Percentiles rank a stretch among this genome's conserved stretches.
These are phyloP conservation scores for Blastobasis lacticolella DNA, from an alignment of 2,888 invertebrate genomes.

Conservation along the genomic window DNA sequence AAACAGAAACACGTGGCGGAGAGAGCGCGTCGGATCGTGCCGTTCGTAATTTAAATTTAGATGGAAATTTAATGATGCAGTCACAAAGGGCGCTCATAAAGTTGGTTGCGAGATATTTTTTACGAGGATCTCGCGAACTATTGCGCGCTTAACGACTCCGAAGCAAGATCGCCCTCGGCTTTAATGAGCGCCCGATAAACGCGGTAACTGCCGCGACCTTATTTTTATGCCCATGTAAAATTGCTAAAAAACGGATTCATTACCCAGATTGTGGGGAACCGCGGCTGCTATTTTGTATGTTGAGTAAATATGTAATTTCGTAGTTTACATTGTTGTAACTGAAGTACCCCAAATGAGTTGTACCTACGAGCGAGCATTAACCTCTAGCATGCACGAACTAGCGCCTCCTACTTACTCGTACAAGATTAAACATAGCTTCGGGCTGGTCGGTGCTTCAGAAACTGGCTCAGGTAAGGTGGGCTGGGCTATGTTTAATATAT, in stretches of 20 bases:
- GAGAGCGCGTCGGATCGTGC: slow-evolving; percentile 62
- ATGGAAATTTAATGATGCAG: slow-evolving; percentile 75
- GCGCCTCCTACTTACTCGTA: not conserved
- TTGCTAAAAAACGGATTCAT: slow-evolving; percentile 70
- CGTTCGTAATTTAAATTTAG: slow-evolving; percentile 73
- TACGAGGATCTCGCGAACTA: slow-evolving; percentile 75
- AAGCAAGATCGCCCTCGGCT: slow-evolving; percentile 72
- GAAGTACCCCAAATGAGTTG: no score
- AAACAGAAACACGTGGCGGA: slow-evolving; percentile 70
- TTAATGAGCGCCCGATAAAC: slow-evolving; percentile 75
- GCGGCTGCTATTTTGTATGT: slow-evolving; percentile 1
- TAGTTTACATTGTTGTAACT: no score
- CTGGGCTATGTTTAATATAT: slow-evolving; percentile 65
- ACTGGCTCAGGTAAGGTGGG: slow-evolving; percentile 48
- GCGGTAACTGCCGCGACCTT: slow-evolving; percentile 72
- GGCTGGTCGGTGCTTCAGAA: slow-evolving; percentile 21
- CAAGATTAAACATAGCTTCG: slow-evolving; percentile 19
- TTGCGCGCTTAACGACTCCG: slow-evolving; percentile 75
- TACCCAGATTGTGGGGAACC: slow-evolving; percentile 44
- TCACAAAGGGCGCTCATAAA: slow-evolving; percentile 74
- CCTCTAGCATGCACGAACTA: not conserved
- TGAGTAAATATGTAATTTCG: no score
- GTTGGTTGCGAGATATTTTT: slow-evolving; percentile 73
- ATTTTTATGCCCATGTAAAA: slow-evolving; percentile 72
- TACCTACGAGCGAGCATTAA: not conserved